Evolutionary conservation across 2,888 invertebrate species (phyloP), one percentile per base, ranked within the genome.

Genomic region (Cheiracanthium punctorium): DNA sequence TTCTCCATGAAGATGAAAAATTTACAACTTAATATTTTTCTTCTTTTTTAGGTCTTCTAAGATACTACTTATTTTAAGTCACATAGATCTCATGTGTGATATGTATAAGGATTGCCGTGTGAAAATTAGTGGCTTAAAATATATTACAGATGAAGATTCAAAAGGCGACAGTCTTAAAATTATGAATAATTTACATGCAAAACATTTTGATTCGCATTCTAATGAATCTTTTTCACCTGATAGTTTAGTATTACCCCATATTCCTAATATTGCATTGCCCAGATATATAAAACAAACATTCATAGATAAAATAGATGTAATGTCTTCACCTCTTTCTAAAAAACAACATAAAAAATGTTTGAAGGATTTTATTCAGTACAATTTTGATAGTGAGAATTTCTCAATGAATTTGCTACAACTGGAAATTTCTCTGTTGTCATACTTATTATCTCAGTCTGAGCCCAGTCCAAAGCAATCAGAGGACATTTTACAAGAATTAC

Each of bases 91-190:
- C 0, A 43, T 80, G 0, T 80, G 87, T 75, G 71, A 82, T 20
- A 75, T 67, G 32, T 17, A 33, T 29, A 72, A 80, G 32, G 82
- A 87, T 43, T 87, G 87, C 17, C 14, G 30, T 8, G 75, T 80
- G 14, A 87, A 87, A 67, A 29, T 80, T 37, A 75, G 71, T 75
- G 75, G 75, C 7, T 67, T 87, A 28, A 70, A 87, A 64, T 82
- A 87, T 32, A 79, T 87, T 30, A 64, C 80, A 48, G 52, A 82
- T 74, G 37, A 43, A 58, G 52, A 52, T 58, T 4, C 29, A 37
- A 73, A 79, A 65, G 29, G 17, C 69, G 73, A 24, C 12, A 7
- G 24, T 24, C 12, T 58, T 58, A 24, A 58, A 58, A 12, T 24
- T 24, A 24, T 58, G 12, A 24, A 20, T 58, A 1, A 24, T 7